Evolutionary conservation across 2,113 vertebrate genomes (phyloP).

Genomic region (Bos indicus): DNA sequence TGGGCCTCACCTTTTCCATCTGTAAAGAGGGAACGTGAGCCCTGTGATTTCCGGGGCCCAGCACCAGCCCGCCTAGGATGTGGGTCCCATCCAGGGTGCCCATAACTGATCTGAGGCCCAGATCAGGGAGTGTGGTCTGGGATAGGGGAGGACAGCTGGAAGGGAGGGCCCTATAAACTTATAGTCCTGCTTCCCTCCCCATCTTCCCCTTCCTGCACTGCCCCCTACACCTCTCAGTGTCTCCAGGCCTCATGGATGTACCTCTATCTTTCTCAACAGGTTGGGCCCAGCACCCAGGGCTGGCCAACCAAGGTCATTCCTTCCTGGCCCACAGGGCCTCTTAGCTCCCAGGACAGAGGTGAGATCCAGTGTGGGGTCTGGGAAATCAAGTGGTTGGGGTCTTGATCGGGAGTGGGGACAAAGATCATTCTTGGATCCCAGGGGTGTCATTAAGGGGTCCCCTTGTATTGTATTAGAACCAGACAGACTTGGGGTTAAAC

Average conservation of each 20-base stretch:
- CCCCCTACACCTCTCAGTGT: too few relatives aligned
- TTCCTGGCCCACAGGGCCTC: not conserved
- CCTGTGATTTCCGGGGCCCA: fast-evolving
- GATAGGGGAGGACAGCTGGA: not conserved
- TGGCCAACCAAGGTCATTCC: not conserved
- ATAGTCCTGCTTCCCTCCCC: too few relatives aligned
- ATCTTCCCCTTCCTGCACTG: not conserved
- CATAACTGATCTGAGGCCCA: not conserved
- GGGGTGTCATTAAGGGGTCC: not conserved
- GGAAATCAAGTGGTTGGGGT: not conserved
- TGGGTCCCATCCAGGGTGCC: not conserved
- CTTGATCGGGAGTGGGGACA: not conserved
- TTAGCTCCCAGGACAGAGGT: constrained; percentile 36
- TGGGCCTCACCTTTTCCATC: not conserved
- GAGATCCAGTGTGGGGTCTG: not conserved
- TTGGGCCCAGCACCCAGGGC: not conserved
- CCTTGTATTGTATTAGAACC: not conserved
- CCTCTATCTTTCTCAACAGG: not conserved
- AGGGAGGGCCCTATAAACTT: not conserved
- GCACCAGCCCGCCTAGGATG: not conserved
- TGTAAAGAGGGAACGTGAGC: not conserved
- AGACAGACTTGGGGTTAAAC: not conserved
- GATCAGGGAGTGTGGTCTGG: not conserved
- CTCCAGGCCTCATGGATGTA: not conserved
- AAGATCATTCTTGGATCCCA: not conserved